Evolutionary conservation across 2,888 invertebrate genomes (phyloP).

Genomic region (Ophion obscuratus): DNA sequence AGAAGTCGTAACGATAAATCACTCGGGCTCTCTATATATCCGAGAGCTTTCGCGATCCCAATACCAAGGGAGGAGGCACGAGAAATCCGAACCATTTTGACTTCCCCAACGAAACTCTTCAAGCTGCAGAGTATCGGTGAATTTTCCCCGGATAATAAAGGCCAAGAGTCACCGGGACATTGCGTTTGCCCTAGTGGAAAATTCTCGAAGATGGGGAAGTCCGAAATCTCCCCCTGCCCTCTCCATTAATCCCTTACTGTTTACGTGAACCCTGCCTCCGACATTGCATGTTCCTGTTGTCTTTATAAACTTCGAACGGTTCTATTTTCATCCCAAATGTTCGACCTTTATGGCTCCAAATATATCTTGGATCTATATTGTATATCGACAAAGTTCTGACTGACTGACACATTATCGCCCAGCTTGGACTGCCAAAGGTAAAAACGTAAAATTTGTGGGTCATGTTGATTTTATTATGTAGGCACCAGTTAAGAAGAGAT

Average conservation of each 20-base stretch:
- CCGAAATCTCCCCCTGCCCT: not conserved
- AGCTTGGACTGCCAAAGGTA: too few species aligned
- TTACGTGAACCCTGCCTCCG: not conserved
- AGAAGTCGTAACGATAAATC: constrained; percentile 70
- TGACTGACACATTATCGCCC: too few species aligned
- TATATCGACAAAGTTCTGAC: too few species aligned
- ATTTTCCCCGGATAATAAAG: constrained; percentile 53
- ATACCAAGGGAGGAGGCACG: constrained; percentile 9
- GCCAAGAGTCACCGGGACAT: not conserved
- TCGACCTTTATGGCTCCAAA: not conserved
- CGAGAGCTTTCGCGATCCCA: constrained; percentile 59
- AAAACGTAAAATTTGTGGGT: too few species aligned
- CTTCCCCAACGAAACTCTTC: constrained; percentile 18
- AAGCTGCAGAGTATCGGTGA: not conserved
- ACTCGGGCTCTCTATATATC: constrained; percentile 57
- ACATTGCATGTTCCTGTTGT: not conserved
- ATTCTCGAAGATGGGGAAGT: not conserved
- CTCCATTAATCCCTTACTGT: not conserved
- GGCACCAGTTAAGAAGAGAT: too few species aligned
- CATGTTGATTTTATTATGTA: too few species aligned
- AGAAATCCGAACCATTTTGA: constrained; percentile 23
- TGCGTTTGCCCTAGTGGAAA: not conserved
- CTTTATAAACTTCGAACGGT: constrained; percentile 1
- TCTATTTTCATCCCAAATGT: constrained; percentile 9
- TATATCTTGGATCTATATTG: too few species aligned